Conservation (phyloP, 2,888 invertebrate species). For the Coenonympha arcania region DNA sequence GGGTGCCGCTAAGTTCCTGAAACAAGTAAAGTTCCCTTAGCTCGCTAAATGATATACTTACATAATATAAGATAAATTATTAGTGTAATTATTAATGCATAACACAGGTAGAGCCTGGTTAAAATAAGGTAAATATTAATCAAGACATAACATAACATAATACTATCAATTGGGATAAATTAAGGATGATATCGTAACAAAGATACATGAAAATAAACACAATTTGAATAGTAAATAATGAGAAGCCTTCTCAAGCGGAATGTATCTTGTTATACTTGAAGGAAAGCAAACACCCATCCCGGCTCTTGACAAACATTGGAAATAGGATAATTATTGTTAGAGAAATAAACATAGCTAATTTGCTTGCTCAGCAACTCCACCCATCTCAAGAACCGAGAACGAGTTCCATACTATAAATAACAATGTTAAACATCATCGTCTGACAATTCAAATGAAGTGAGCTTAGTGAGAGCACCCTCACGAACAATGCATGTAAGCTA, state of each 20-base stretch:
- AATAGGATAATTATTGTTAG: conserved; percentile 46
- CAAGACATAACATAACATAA: not conserved
- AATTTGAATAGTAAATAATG: conserved; percentile 14
- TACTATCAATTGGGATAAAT: not conserved
- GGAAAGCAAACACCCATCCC: conserved; percentile 38
- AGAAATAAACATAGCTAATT: conserved; percentile 63
- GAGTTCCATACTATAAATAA: conserved; percentile 58
- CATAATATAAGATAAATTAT: too few relatives aligned
- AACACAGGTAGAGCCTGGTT: not conserved
- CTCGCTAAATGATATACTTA: too few relatives aligned
- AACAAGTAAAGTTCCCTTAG: too few relatives aligned
- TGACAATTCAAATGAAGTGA: conserved; percentile 48
- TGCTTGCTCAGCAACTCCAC: conserved; percentile 57
- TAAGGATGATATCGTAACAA: conserved; percentile 1
- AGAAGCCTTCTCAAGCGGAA: conserved; percentile 18
- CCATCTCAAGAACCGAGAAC: conserved; percentile 39
- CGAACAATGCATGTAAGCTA: conserved; percentile 56
- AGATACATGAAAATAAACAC: conserved; percentile 15
- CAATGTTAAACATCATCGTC: conserved; percentile 58
- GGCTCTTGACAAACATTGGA: conserved; percentile 47
- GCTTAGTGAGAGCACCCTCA: conserved; percentile 50
- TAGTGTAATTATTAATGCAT: too few relatives aligned
- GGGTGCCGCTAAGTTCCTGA: conserved; percentile 65
- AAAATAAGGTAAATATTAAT: not conserved
- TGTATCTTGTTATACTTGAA: conserved; percentile 26